A percentile compares a stretch with the other conserved stretches of the same genome.
phyloP scores from a whole-genome alignment of 2,888 invertebrate species.

The Fragum sueziense region DNA sequence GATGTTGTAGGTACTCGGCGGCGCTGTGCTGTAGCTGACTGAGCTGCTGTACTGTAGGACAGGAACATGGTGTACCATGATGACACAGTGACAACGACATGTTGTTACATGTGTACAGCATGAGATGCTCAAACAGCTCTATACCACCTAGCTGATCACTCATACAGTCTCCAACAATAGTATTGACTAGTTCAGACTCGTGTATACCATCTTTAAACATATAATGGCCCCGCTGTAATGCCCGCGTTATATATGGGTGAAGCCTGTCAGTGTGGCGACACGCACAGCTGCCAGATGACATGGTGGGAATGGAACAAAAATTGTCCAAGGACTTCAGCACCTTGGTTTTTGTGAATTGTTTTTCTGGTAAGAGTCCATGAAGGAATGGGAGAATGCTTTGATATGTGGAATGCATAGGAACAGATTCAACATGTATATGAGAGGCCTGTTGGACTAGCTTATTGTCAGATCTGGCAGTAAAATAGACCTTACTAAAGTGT shows the following conservation, averaged over 20 bases:
- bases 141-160: slow-evolving; percentile 12
- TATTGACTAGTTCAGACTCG: slow-evolving; percentile 11
- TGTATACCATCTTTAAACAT: slow-evolving; percentile 49
- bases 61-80: slow-evolving; percentile 14
- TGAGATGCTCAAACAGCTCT: slow-evolving; percentile 34
- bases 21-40: slow-evolving; percentile 15
- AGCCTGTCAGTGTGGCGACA: slow-evolving; percentile 36
- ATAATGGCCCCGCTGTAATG: slow-evolving; percentile 38
- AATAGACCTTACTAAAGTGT: slow-evolving; percentile 37
- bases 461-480: slow-evolving; percentile 22
- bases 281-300: slow-evolving; percentile 29
- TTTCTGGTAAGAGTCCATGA: slow-evolving; percentile 65
- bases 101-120: slow-evolving; percentile 43
- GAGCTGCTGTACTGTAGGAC: slow-evolving; percentile 10
- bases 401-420: slow-evolving; percentile 35
- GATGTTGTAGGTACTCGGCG: slow-evolving; percentile 20
- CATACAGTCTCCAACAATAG: slow-evolving; percentile 18
- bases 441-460: slow-evolving; percentile 33
- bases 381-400: slow-evolving; percentile 62
- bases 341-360: slow-evolving; percentile 58
- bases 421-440: slow-evolving; percentile 39
- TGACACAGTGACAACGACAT: not conserved
- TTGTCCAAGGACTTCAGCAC: slow-evolving; percentile 57
- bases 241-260: slow-evolving; percentile 28
- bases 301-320: slow-evolving; percentile 44